Evolutionary conservation across 1,140 invertebrate species (phyloP), one percentile per base, ranked within the genome.

Genomic region (Drosophila eugracilis): DNA sequence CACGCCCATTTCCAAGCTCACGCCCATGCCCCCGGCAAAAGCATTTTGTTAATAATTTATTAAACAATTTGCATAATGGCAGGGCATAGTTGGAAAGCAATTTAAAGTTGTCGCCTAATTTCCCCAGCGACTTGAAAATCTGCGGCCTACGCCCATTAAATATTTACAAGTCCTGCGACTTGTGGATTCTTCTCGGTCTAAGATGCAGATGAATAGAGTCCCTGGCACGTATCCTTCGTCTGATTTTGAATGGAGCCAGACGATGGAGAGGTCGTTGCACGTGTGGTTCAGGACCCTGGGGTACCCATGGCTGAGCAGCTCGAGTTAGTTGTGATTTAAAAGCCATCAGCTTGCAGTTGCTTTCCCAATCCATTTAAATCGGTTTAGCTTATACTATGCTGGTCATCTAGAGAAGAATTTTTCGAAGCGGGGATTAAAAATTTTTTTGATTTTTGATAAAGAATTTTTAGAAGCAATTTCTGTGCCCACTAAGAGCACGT

Each of bases 11-110:
- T n/a, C 7, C 19, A 7, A 15, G 28, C 19, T 17, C 15, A 28
- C 45, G 10, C 3, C 37, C 19, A 12, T 4, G 32, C 21, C 3
- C 37, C 19, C 14, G 5, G 32, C 21, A 6, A 9, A 14, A 4
- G 19, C 28, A 50, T 26, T 55, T 63, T 21, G 34, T 72, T 54
- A 86, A 85, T 86, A 85, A 73, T 74, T 73, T 62, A 85, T 77
- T 69, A 53, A 73, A 77, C 47, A 86, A 86, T 86, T 86, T 85
- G 65, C 80, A 85, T 86, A 85, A 85, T 69, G 57, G 58, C 36
- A 41, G 34, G 39, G 49, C 81, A 65, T 80, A 80, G 80, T 86
- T 85, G 52, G 60, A 76, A 60, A 69, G 58, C 67, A 77, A 80
- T 76, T 80, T 80, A 60, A 86, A 60, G 72, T 67, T 80, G 55